Conservation (phyloP, 2,797 vertebrate species). For the Scarus forsteni region DNA sequence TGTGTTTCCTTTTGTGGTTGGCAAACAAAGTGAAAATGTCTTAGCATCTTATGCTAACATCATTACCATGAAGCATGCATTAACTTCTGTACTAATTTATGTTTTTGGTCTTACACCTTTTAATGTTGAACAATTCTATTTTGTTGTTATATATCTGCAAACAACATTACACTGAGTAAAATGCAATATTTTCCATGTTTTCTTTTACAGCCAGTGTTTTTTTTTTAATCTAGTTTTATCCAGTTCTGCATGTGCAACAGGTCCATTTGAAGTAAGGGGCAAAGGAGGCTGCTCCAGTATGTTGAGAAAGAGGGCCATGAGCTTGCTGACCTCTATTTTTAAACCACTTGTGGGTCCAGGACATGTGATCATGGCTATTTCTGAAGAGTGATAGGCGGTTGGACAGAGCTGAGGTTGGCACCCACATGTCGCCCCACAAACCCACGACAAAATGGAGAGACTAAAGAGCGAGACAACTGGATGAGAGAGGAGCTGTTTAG, state of each 20-base stretch:
- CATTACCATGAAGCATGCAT: too few species aligned
- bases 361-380: constrained; percentile 87
- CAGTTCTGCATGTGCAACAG: background rate
- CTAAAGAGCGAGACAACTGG: constrained; percentile 59
- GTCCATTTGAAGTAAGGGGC: background rate
- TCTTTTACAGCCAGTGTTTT: background rate
- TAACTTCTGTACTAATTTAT: too few species aligned
- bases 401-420: constrained; percentile 76
- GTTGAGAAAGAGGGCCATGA: constrained; percentile 55
- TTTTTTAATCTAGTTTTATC: background rate
- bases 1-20: too few species aligned
- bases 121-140: background rate
- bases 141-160: background rate
- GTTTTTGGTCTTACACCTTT: too few species aligned
- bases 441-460: constrained; percentile 75
- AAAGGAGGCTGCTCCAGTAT: constrained; percentile 31
- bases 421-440: constrained; percentile 77
- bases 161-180: background rate
- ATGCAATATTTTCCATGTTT: background rate
- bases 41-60: too few species aligned
- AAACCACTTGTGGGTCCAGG: constrained; percentile 72
- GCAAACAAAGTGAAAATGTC: too few species aligned
- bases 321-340: constrained; percentile 78
- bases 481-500: constrained; percentile 44
- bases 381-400: constrained; percentile 78